Evolutionary conservation across 2,888 invertebrate species (phyloP).

Genomic region (Philonicus albiceps): DNA sequence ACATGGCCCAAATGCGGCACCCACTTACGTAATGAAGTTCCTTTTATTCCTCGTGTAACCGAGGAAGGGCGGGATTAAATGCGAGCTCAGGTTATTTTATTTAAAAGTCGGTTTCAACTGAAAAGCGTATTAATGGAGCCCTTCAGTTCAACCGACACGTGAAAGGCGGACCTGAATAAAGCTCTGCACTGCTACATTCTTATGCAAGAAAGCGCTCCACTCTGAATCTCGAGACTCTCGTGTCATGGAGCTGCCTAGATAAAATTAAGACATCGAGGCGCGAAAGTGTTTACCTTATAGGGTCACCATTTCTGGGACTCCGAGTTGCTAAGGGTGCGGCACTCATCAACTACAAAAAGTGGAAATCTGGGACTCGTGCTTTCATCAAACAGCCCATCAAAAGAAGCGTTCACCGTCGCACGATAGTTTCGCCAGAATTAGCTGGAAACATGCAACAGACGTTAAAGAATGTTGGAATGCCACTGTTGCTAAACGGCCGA

Average conservation of each 20-base stretch:
- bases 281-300: not conserved
- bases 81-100: not conserved
- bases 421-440: slow-evolving; percentile 1
- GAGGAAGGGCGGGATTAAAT: not conserved
- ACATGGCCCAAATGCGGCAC: not conserved
- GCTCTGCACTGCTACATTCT: not conserved
- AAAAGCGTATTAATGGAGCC: not conserved
- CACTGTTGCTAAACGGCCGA: not conserved
- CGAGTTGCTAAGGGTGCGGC: not conserved
- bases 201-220: not conserved
- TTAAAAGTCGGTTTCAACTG: not conserved
- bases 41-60: not conserved
- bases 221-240: not conserved
- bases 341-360: slow-evolving; percentile 9
- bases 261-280: not conserved
- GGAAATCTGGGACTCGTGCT: slow-evolving; percentile 20
- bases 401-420: not conserved
- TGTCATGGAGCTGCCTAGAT: not conserved
- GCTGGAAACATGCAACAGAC: slow-evolving; percentile 14
- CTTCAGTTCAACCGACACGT: not conserved
- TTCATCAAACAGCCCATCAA: slow-evolving; percentile 6
- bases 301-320: not conserved
- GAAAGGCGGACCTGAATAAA: not conserved
- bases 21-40: not conserved
- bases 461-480: not conserved